Conservation (phyloP, 2,113 vertebrate species). For the Phyllostomus hastatus region DNA sequence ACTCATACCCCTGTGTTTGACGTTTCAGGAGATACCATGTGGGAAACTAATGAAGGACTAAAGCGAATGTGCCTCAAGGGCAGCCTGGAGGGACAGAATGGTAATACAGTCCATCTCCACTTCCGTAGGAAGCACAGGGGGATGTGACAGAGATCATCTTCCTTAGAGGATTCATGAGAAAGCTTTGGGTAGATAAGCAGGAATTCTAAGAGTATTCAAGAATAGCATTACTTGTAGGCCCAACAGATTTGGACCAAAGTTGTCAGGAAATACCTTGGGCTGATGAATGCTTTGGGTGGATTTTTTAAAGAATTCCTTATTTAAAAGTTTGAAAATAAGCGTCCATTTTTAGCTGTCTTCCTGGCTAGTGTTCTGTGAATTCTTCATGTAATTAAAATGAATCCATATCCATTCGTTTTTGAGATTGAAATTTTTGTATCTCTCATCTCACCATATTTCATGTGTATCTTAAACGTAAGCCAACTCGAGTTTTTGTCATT, state of each 20-base stretch:
- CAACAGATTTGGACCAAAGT: neutral
- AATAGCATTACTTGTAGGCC: neutral
- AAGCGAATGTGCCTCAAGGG: neutral
- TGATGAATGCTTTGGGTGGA: neutral
- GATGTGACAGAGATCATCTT: neutral
- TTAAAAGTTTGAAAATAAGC: slow-evolving; percentile 20
- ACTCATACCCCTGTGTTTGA: neutral
- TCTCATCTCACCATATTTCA: neutral
- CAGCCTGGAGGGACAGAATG: neutral
- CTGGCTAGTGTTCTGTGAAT: slow-evolving; percentile 22
- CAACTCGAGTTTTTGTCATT: neutral
- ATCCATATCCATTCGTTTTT: neutral
- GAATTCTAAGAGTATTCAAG: neutral
- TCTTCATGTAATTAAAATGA: slow-evolving; percentile 26
- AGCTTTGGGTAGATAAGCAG: neutral
- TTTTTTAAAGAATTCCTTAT: neutral
- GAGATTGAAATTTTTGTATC: neutral
- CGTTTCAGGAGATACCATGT: neutral
- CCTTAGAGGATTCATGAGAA: neutral
- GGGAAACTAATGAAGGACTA: neutral
- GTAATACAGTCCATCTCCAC: neutral
- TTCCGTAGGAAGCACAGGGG: neutral
- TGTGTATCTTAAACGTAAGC: slow-evolving; percentile 3
- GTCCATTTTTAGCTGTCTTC: neutral
- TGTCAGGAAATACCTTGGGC: neutral